These are phyloP conservation scores for Eulemur rubriventer DNA, from an alignment of 2,797 vertebrate species.

Conservation along the genomic window DNA sequence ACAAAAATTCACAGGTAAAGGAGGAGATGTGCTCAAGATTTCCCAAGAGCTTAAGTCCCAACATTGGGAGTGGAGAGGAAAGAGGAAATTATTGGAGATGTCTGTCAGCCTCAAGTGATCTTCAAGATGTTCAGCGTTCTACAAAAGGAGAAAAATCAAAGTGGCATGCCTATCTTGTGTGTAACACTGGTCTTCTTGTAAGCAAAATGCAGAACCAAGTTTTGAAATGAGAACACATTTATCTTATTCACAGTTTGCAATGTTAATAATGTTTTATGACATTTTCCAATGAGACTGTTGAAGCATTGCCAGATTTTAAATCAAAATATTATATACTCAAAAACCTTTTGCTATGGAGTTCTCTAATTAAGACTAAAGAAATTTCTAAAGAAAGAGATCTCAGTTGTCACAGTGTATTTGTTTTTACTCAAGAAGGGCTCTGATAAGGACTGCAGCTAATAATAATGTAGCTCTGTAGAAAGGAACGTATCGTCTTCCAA, in stretches of 20 bases:
- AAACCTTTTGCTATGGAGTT: background rate
- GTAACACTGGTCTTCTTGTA: background rate
- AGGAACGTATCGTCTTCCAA: background rate
- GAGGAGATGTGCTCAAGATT: background rate
- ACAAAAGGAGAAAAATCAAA: background rate
- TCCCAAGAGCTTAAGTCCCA: background rate
- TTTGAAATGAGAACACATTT: background rate
- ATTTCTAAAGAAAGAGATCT: background rate
- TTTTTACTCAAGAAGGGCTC: background rate
- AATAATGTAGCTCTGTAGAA: background rate
- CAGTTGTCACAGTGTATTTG: background rate
- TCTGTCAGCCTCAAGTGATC: background rate
- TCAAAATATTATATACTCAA: slow-evolving; percentile 32
- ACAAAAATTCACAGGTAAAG: background rate
- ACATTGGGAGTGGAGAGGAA: background rate
- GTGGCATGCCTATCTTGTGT: background rate
- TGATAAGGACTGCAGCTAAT: background rate
- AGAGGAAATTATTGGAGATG: background rate
- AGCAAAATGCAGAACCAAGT: slow-evolving; percentile 29
- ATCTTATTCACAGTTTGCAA: slow-evolving; percentile 16
- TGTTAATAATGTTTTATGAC: background rate
- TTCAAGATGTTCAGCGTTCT: background rate
- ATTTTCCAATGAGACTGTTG: background rate
- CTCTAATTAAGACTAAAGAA: slow-evolving; percentile 7
- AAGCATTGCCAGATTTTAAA: background rate